These are phyloP conservation scores for Lampris megalopsis DNA, from an alignment of 2,113 vertebrate species.

Conservation along the genomic window DNA sequence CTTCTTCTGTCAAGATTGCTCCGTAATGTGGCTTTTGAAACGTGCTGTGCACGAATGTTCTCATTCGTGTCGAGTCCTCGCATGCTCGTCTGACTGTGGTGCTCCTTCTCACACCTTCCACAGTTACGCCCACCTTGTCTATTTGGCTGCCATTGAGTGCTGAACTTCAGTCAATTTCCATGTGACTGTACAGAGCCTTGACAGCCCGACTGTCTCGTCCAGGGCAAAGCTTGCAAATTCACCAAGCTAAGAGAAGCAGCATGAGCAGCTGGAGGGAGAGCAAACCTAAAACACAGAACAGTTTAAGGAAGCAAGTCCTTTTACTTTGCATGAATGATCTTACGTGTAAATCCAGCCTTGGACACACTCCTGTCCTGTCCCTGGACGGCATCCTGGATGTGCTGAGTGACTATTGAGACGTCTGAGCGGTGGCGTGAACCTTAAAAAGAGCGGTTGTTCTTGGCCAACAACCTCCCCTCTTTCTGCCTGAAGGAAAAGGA, in stretches of 20 bases:
- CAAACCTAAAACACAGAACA: neutral
- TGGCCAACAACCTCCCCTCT: no score
- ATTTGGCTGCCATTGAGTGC: neutral
- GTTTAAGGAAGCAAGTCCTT: neutral
- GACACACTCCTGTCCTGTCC: neutral
- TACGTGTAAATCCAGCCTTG: constrained; percentile 26
- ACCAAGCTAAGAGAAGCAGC: no score
- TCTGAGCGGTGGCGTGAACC: constrained; percentile 4
- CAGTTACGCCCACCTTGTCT: constrained; percentile 19
- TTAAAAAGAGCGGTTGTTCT: no score
- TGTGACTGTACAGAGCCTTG: neutral
- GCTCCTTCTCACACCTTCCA: neutral
- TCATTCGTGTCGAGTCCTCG: neutral
- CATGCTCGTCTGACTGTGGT: neutral
- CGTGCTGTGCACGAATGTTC: neutral
- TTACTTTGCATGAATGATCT: neutral
- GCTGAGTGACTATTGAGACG: constrained; percentile 50
- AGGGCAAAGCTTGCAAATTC: neutral
- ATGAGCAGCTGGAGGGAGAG: neutral
- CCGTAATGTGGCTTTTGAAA: neutral
- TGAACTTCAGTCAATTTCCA: constrained; percentile 1
- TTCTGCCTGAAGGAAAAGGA: no score
- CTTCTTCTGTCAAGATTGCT: no score
- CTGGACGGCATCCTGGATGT: constrained; percentile 11
- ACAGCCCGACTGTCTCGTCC: neutral